Base-by-base conservation (phyloP, 2,797 vertebrate species). In the Rhinichthys osculus region DNA sequence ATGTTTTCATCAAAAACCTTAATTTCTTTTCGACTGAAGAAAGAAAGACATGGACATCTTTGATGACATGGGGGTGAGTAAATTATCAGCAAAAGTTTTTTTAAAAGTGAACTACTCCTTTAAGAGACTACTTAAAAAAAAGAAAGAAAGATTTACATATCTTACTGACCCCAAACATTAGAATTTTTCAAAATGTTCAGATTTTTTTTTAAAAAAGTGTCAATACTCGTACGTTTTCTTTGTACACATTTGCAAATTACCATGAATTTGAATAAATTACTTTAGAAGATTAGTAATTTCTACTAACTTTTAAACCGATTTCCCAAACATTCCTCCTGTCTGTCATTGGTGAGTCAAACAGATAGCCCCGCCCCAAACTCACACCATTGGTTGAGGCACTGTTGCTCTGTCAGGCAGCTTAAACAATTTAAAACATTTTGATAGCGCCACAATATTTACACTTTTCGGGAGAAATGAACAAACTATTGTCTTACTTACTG, bases 271-370 rank as follows among this genome's bases (percentile, higher is more conserved):
- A 81, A 50, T 19, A 30, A 16, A 54, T 7, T 27, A 42, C n/a
- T 72, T 82, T 44, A 1, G 4, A 27, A 59, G 9, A 42, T 72
- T 27, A 57, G 1, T 30, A 1, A 40, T 57, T 19, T 71, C 23
- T 42, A 19, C 38, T 7, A 8, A 11, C 4, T 76, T 76, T 54
- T 11, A 14, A 57, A 77, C 19, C 40, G 76, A 27, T 78, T 78
- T 42, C 54, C 7, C 19, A 77, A 57, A 57, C 50, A 57, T 54
- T 38, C 19, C 10, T 17, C 9, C 4, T n/a, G 21, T 35, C 38
- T 19, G 62, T 47, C 62, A 81, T 52, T 23, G 42, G 78, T 42
- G 21, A 33, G n/a, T 71, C 13, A 81, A 81, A 81, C 66, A n/a
- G 6, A n/a, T 35, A n/a, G 7, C 21, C 33, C 21, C 13, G 4